Conservation (phyloP, 2,113 vertebrate genomes). For the Xyliphius kryptos region DNA sequence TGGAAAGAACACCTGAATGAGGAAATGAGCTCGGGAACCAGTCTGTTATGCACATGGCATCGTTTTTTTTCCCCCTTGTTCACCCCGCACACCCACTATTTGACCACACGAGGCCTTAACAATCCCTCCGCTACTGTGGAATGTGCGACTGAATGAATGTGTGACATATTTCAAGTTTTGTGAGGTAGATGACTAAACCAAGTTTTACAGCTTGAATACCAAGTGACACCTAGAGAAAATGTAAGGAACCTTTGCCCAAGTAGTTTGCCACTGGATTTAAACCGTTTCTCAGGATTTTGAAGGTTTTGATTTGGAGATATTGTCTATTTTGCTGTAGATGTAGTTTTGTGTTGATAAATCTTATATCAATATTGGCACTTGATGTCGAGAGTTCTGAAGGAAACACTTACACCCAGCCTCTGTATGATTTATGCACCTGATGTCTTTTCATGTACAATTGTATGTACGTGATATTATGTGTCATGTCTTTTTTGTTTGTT, state of each 20-base stretch:
- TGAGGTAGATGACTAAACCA: conserved; percentile 29
- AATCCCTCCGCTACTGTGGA: conserved; percentile 21
- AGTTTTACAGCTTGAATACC: conserved; percentile 33
- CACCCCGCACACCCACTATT: background rate
- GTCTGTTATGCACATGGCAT: conserved; percentile 17
- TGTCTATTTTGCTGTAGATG: conserved; percentile 30
- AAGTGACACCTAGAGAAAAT: background rate
- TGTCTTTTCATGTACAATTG: too few species aligned
- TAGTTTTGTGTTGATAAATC: conserved; percentile 1
- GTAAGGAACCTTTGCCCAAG: conserved; percentile 26
- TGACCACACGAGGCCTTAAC: conserved; percentile 13
- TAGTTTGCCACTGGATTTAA: conserved; percentile 47
- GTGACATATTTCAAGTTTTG: conserved; percentile 15
- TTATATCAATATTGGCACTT: conserved; percentile 10
- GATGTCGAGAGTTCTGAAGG: conserved; percentile 19
- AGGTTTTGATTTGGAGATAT: conserved; percentile 6
- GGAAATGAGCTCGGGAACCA: too few species aligned
- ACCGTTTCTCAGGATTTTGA: conserved; percentile 51
- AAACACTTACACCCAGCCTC: background rate
- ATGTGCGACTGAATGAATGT: conserved; percentile 34
- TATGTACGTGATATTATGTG: too few species aligned
- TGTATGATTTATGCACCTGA: too few species aligned
- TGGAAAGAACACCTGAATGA: too few species aligned
- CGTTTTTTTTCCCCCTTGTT: background rate
- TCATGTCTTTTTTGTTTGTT: too few species aligned